A percentile compares a stretch with the other conserved stretches of the same genome.
These are phyloP conservation scores for Chroicocephalus ridibundus DNA, from an alignment of 2,113 vertebrate genomes.

Conservation along the genomic window DNA sequence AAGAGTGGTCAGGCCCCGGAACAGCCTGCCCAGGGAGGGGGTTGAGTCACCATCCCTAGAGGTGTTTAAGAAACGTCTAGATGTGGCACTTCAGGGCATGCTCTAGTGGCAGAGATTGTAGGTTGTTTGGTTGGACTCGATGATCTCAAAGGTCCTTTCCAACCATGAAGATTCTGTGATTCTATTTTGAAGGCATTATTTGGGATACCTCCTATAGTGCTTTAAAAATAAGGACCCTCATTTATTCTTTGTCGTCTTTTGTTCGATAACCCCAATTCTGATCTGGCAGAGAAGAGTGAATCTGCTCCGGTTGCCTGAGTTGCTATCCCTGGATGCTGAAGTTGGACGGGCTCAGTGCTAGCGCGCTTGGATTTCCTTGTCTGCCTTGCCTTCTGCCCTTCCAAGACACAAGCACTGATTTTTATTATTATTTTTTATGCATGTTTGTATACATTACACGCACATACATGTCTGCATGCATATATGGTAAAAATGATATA, in stretches of 20 bases:
- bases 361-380: neutral
- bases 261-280: neutral
- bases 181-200: neutral
- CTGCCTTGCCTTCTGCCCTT: neutral
- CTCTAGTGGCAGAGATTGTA: no score
- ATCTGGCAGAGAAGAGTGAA: neutral
- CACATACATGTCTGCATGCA: accelerated
- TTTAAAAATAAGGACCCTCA: neutral
- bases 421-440: neutral
- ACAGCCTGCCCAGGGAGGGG: no score
- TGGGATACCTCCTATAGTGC: neutral
- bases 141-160: no score
- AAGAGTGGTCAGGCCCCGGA: no score
- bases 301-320: neutral
- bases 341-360: neutral
- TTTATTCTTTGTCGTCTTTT: neutral
- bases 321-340: neutral
- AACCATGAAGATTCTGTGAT: no score
- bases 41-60: no score
- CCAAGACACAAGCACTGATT: neutral
- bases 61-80: no score
- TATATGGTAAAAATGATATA: neutral
- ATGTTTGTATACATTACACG: neutral
- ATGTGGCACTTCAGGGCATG: no score
- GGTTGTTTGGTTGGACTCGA: no score